phyloP scores from a whole-genome alignment of 1,140 invertebrate genomes.

The Nasonia giraulti region DNA sequence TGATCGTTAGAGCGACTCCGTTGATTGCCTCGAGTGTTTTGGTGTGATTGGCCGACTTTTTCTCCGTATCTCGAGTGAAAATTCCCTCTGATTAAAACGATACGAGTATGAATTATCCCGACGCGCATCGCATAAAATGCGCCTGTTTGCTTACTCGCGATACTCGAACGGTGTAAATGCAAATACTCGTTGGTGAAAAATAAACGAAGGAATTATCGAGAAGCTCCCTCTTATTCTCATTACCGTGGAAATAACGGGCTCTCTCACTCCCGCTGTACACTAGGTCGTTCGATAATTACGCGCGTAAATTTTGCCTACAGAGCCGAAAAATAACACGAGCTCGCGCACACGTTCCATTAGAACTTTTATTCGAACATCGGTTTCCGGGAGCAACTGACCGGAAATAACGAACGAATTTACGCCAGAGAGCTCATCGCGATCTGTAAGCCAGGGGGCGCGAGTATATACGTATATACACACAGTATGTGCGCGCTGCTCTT shows the following conservation, averaged over 20 bases:
- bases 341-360: neutral
- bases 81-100: neutral
- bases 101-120: neutral
- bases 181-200: neutral
- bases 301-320: neutral
- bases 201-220: neutral
- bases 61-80: neutral
- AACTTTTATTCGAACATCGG: conserved; percentile 38
- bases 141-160: neutral
- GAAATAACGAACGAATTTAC: conserved; percentile 61
- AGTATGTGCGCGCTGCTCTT: neutral
- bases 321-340: neutral
- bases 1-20: neutral
- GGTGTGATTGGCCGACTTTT: neutral
- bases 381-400: conserved; percentile 57
- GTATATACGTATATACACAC: neutral
- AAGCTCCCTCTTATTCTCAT: neutral
- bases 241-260: neutral
- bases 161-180: neutral
- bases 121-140: neutral
- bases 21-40: neutral
- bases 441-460: neutral
- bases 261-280: neutral
- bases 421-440: neutral
- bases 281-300: neutral